These are phyloP conservation scores for Embiotoca jacksoni DNA, from an alignment of 2,113 vertebrate species.

Conservation along the genomic window DNA sequence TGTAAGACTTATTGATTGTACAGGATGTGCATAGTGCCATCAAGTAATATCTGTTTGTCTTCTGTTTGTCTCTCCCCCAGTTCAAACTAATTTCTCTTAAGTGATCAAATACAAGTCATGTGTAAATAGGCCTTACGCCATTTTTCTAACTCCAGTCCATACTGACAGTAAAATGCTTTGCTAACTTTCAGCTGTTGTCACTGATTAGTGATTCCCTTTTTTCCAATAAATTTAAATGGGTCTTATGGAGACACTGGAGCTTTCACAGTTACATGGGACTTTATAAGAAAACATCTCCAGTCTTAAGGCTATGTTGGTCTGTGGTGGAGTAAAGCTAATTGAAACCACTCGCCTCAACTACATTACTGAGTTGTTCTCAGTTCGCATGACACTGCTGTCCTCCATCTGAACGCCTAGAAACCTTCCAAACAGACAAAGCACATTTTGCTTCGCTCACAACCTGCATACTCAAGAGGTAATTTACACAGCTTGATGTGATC, in stretches of 20 bases:
- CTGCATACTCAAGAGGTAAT: neutral
- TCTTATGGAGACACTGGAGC: conserved; percentile 35
- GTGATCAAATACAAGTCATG: neutral
- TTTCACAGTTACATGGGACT: conserved; percentile 34
- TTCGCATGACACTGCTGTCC: conserved; percentile 7
- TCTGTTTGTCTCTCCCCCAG: neutral
- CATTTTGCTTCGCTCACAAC: neutral
- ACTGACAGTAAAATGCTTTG: neutral
- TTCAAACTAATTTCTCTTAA: neutral
- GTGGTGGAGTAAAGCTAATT: conserved; percentile 32
- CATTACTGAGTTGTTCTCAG: conserved; percentile 14
- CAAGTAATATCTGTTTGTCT: conserved; percentile 8
- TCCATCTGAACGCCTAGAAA: neutral
- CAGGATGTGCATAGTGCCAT: neutral
- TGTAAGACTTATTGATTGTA: neutral
- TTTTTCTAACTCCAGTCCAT: conserved; percentile 8
- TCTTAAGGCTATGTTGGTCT: conserved; percentile 1
- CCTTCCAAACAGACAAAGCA: neutral
- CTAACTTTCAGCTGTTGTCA: neutral
- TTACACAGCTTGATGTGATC: neutral
- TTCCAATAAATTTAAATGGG: neutral
- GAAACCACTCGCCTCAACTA: conserved; percentile 30
- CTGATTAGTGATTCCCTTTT: conserved; percentile 6
- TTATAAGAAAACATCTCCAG: conserved; percentile 29
- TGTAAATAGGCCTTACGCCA: neutral